phyloP scores from a whole-genome alignment of 2,113 vertebrate genomes.

The Syrmaticus mikado region DNA sequence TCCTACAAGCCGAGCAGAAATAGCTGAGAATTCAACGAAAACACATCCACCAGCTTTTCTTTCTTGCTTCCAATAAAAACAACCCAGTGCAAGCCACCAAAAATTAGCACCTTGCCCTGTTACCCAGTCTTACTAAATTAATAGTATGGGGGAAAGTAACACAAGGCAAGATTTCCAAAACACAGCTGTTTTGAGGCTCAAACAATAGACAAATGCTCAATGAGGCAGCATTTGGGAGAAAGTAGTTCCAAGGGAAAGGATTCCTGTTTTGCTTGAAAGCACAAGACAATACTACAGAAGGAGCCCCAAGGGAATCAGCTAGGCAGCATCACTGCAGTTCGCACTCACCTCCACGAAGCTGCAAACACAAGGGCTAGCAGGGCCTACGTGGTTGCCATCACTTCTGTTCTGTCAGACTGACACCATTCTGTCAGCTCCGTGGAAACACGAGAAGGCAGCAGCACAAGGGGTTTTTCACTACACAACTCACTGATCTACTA shows the following conservation, averaged over 20 bases:
- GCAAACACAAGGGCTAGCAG: not conserved
- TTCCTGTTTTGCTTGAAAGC: not conserved
- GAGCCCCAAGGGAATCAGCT: not conserved
- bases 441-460: accelerated
- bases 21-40: not conserved
- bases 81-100: not conserved
- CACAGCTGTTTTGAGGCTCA: not conserved
- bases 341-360: not conserved
- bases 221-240: accelerated
- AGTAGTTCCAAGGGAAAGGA: not conserved
- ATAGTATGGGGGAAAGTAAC: not conserved
- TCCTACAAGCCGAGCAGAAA: not conserved
- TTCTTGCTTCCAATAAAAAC: not conserved
- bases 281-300: accelerated
- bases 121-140: not conserved
- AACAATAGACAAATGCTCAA: not conserved
- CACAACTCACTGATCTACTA: too few species aligned
- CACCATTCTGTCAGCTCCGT: not conserved
- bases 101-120: not conserved
- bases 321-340: not conserved
- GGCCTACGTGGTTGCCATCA: not conserved
- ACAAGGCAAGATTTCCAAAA: not conserved
- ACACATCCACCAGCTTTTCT: not conserved
- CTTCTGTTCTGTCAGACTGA: not conserved
- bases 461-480: accelerated